phyloP scores from a whole-genome alignment of 2,113 vertebrate genomes.

The Alaudala cheleensis region DNA sequence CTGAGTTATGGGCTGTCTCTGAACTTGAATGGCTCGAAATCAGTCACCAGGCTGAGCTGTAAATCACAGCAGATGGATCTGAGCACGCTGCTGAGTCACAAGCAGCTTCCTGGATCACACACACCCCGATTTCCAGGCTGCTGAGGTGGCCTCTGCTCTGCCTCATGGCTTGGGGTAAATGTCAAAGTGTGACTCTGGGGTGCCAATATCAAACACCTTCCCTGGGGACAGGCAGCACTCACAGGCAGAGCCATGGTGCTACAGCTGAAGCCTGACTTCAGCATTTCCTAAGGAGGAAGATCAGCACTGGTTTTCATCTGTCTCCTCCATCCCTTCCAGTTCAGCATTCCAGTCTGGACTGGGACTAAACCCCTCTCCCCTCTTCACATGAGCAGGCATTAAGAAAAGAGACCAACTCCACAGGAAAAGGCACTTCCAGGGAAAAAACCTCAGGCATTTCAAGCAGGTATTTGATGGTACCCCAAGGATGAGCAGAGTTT shows the following conservation, averaged over 20 bases:
- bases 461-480: background rate
- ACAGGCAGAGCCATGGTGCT: accelerated
- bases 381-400: background rate
- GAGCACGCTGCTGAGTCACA: background rate
- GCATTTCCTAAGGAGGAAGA: background rate
- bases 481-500: background rate
- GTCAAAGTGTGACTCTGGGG: background rate
- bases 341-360: background rate
- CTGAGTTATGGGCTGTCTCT: constrained; percentile 31
- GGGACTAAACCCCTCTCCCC: background rate
- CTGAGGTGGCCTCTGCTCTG: background rate
- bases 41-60: constrained; percentile 16
- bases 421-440: background rate
- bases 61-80: constrained; percentile 18
- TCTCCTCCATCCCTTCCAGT: background rate
- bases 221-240: background rate
- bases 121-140: background rate
- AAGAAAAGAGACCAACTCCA: background rate
- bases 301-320: background rate
- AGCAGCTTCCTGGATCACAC: background rate
- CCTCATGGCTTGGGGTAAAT: background rate
- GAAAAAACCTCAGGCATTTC: background rate
- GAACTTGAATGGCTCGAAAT: constrained; percentile 46
- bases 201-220: background rate
- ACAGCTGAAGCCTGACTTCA: background rate